Evolutionary conservation across 37 sponge, comb jelly and placozoan genomes (phyloP).

Genomic region (Amphimedon queenslandica): DNA sequence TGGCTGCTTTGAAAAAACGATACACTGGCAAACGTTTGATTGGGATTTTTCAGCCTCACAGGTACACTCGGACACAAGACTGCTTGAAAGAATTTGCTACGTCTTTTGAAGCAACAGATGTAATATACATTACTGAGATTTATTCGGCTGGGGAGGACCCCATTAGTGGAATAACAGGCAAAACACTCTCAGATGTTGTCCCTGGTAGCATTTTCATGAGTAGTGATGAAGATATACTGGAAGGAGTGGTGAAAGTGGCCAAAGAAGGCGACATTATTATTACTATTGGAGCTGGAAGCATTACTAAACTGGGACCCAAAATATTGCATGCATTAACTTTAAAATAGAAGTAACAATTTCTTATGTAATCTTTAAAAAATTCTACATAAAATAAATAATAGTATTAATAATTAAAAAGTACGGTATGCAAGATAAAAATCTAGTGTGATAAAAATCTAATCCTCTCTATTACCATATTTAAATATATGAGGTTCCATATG

Average conservation of each 20-base stretch:
- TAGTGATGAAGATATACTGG: constrained; percentile 6
- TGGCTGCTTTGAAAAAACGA: no score
- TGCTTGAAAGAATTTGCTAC: no score
- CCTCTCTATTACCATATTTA: no score
- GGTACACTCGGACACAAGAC: no score
- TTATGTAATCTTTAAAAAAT: no score
- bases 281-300: constrained; percentile 1
- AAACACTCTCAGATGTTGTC: neutral
- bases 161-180: neutral
- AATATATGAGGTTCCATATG: constrained; percentile 30
- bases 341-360: no score
- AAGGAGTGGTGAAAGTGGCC: neutral
- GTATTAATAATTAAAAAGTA: no score
- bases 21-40: neutral
- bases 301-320: neutral
- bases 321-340: neutral
- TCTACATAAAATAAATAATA: no score
- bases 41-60: neutral
- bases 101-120: no score
- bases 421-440: no score
- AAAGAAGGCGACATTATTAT: neutral
- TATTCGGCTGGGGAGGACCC: constrained; percentile 9
- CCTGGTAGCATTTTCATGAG: neutral
- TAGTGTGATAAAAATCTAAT: no score
- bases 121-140: neutral